phyloP scores from a whole-genome alignment of 2,888 invertebrate genomes.

The Phaedon cochleariae region DNA sequence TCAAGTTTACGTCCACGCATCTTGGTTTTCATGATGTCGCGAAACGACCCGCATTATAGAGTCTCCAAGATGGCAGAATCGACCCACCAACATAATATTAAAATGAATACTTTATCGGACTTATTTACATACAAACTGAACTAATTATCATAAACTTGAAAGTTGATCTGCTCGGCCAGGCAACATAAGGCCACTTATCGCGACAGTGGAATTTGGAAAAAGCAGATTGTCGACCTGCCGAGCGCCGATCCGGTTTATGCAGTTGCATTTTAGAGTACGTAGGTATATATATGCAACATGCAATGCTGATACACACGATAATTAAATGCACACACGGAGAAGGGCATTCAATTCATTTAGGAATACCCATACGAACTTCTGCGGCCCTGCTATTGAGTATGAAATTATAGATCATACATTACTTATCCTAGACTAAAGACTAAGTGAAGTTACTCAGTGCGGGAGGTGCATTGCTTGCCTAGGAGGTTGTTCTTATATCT shows the following conservation, averaged over 20 bases:
- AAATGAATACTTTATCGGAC: slow-evolving; percentile 50
- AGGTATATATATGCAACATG: not conserved
- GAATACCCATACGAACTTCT: slow-evolving; percentile 33
- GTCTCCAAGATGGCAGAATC: slow-evolving; percentile 34
- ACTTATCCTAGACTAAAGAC: slow-evolving; percentile 39
- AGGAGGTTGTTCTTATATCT: not conserved
- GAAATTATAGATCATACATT: slow-evolving; percentile 62
- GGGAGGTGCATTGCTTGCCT: not conserved
- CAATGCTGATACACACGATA: not conserved
- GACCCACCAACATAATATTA: slow-evolving; percentile 41
- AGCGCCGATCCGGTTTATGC: slow-evolving; percentile 44
- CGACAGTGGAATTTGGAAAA: slow-evolving; percentile 42
- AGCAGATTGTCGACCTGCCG: slow-evolving; percentile 32
- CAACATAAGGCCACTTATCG: slow-evolving; percentile 29
- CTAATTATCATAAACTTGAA: slow-evolving; percentile 53
- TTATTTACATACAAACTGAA: slow-evolving; percentile 47
- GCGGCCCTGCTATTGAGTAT: slow-evolving; percentile 58
- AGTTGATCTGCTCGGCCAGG: slow-evolving; percentile 33
- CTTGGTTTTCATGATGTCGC: slow-evolving; percentile 23
- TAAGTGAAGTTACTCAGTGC: slow-evolving; percentile 23
- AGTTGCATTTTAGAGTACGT: slow-evolving; percentile 25
- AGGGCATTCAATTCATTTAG: slow-evolving; percentile 1
- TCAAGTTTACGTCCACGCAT: not conserved
- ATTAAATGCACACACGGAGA: not conserved
- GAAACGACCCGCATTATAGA: slow-evolving; percentile 27